Evolutionary conservation across 2,888 invertebrate species (phyloP), one percentile per base, ranked within the genome.

Genomic region (Tachina lurida): DNA sequence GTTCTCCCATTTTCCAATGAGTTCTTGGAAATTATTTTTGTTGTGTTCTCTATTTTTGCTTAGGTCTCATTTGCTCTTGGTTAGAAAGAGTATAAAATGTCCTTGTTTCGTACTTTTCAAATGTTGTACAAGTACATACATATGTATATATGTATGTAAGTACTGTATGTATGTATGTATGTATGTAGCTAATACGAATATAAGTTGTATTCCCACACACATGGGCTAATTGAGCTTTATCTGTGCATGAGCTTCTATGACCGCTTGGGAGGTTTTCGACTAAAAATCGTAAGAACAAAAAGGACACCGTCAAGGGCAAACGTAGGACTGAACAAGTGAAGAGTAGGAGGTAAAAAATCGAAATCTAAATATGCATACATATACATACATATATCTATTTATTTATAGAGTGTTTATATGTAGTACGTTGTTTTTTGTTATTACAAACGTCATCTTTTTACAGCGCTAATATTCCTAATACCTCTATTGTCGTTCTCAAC

Each of bases 271-370:
- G 31, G 31, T 31, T 31, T 80, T 79, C 12, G 47, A 17, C 10
- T n/a, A 13, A 73, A 71, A 13, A 65, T 60, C 31, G 15, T 41
- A 63, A 75, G 47, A 49, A 80, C 56, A 52, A 83, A 86, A 86
- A 86, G 86, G 86, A 86, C 86, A 86, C 56, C 76, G 71, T 80
- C 86, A 86, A 86, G 86, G 86, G 80, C 86, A 86, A 68, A 56
- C 31, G 67, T 75, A 54, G 45, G 67, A 62, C 71, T 9, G 12
- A 71, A 67, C 67, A 58, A 19, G 5, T 49, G 45, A 12, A 56
- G 62, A 58, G 43, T 31, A 60, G 13, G 15, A 49, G 17, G 22
- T 41, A n/a, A 78, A 10, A 49, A 70, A 78, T 12, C 17, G 17
- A 67, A 49, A 39, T 67, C 10, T 5, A 52, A 52, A 52, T 17